Evolutionary conservation across 2,888 invertebrate genomes (phyloP).

Genomic region (Leptinotarsa rubiginosa): DNA sequence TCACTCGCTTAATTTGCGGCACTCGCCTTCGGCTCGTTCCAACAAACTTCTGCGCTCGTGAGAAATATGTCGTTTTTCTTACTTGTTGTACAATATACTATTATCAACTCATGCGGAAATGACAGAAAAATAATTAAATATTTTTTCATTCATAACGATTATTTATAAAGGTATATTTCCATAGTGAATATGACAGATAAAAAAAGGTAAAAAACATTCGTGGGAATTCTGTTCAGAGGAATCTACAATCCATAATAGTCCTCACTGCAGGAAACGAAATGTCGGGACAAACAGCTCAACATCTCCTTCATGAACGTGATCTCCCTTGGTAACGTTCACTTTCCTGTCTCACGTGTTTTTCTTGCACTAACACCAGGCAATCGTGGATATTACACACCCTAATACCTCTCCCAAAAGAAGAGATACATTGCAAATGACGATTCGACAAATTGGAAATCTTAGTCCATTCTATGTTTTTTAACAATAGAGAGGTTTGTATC

Average conservation of each 20-base stretch:
- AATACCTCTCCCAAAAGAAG: neutral
- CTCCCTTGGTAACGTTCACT: conserved; percentile 25
- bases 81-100: no score
- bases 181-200: no score
- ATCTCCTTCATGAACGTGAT: conserved; percentile 44
- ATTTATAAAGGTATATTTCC: neutral
- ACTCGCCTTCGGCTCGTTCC: no score
- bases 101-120: neutral
- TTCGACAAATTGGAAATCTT: neutral
- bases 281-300: conserved; percentile 50
- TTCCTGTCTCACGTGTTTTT: conserved; percentile 9
- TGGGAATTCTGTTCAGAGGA: conserved; percentile 30
- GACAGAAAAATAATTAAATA: neutral
- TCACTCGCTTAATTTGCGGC: no score
- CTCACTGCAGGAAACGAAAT: conserved; percentile 41
- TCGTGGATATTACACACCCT: neutral
- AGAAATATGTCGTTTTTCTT: no score
- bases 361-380: neutral
- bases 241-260: conserved; percentile 41
- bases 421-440: neutral
- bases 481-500: no score
- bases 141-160: neutral
- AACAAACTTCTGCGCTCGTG: no score
- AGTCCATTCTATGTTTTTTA: no score
- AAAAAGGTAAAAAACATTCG: conserved; percentile 38